phyloP scores from a whole-genome alignment of 2,113 vertebrate species.

The Melanocharis versteri region DNA sequence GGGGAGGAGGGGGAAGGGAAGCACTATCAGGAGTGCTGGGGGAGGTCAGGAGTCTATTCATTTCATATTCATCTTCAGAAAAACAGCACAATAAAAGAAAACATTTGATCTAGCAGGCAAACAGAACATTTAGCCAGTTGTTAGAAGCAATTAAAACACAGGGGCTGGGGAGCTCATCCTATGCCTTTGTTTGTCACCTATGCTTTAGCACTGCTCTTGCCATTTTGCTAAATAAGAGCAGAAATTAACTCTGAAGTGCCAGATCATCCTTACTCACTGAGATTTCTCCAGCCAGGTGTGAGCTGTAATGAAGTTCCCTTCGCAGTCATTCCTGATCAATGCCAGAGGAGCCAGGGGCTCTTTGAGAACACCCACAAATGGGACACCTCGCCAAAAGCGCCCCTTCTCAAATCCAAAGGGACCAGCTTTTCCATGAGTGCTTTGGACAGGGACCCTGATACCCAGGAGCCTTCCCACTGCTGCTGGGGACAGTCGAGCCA shows the following conservation, averaged over 20 bases:
- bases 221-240: background rate
- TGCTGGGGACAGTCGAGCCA: background rate
- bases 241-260: background rate
- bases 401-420: background rate
- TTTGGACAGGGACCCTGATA: background rate
- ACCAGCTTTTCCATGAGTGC: fast-evolving
- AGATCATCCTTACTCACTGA: background rate
- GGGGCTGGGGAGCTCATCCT: background rate
- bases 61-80: constrained; percentile 73
- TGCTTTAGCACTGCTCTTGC: background rate
- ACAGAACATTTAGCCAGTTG: constrained; percentile 62
- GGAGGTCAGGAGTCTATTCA: constrained; percentile 70
- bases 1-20: constrained; percentile 66
- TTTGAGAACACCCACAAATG: background rate
- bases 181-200: background rate
- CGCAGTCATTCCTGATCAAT: background rate
- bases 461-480: background rate
- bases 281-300: background rate
- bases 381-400: background rate
- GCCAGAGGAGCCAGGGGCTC: background rate
- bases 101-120: constrained; percentile 64
- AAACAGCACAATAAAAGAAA: constrained; percentile 69
- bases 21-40: constrained; percentile 35
- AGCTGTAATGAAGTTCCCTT: background rate
- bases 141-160: constrained; percentile 42